Conservation (phyloP, 2,888 invertebrate species). For the Mystacides longicornis region DNA sequence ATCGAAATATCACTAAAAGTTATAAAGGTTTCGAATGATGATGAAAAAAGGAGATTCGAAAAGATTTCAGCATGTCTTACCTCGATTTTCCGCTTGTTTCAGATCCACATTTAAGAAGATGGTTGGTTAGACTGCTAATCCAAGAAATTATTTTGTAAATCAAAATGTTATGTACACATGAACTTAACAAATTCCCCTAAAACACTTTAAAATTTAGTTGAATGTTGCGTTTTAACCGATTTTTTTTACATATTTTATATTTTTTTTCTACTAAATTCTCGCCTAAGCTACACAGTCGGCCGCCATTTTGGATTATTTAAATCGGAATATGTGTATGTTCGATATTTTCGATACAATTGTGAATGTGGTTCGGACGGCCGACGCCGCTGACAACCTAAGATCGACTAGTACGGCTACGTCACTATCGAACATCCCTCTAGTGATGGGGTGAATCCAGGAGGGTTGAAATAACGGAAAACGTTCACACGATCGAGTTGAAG, state of each 20-base stretch:
- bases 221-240: not conserved
- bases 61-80: too few relatives aligned
- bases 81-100: not conserved
- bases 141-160: not conserved
- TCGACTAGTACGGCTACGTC: not conserved
- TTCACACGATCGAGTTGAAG: too few relatives aligned
- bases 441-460: not conserved
- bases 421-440: not conserved
- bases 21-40: too few relatives aligned
- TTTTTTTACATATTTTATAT: not conserved
- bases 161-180: not conserved
- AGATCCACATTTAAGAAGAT: not conserved
- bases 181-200: not conserved
- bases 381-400: not conserved
- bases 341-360: not conserved
- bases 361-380: not conserved
- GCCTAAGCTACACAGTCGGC: conserved; percentile 3
- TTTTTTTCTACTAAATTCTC: not conserved
- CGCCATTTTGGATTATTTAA: conserved; percentile 1
- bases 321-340: conserved; percentile 1
- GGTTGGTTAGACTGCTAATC: not conserved
- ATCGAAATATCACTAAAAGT: too few relatives aligned
- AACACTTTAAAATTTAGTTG: not conserved
- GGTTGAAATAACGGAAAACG: too few relatives aligned
- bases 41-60: too few relatives aligned